These are phyloP conservation scores for Craniophora ligustri DNA, from an alignment of 2,888 invertebrate species.

Conservation along the genomic window DNA sequence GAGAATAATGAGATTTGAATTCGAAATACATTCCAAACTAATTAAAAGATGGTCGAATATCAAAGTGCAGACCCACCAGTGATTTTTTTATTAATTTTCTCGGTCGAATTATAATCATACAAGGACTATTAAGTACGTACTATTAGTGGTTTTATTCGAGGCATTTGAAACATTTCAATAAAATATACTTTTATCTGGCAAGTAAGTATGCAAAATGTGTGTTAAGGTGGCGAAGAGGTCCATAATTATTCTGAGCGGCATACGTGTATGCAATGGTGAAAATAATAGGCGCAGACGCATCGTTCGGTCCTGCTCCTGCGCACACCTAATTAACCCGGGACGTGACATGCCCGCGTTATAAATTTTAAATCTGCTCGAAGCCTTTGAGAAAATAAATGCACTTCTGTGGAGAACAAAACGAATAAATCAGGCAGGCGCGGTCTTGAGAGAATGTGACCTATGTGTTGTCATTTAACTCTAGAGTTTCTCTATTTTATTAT, in stretches of 20 bases:
- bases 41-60: not conserved
- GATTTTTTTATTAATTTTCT: not conserved
- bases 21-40: too few relatives aligned
- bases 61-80: not conserved
- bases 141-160: constrained; percentile 61
- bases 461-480: constrained; percentile 5
- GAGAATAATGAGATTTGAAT: too few relatives aligned
- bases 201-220: constrained; percentile 76
- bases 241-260: constrained; percentile 73
- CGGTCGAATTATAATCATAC: constrained; percentile 1
- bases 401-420: constrained; percentile 29
- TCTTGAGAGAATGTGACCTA: constrained; percentile 6
- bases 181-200: constrained; percentile 73
- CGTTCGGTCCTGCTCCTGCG: constrained; percentile 63
- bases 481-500: not conserved
- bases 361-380: constrained; percentile 79
- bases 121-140: constrained; percentile 7
- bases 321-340: constrained; percentile 83
- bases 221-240: constrained; percentile 69
- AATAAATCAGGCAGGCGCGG: constrained; percentile 23
- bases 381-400: constrained; percentile 68
- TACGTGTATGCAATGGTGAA: constrained; percentile 66
- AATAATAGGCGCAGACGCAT: constrained; percentile 68
- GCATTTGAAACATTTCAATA: constrained; percentile 71
- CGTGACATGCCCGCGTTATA: constrained; percentile 83